phyloP scores from a whole-genome alignment of 2,888 invertebrate species.

The Drosophila neonasuta region DNA sequence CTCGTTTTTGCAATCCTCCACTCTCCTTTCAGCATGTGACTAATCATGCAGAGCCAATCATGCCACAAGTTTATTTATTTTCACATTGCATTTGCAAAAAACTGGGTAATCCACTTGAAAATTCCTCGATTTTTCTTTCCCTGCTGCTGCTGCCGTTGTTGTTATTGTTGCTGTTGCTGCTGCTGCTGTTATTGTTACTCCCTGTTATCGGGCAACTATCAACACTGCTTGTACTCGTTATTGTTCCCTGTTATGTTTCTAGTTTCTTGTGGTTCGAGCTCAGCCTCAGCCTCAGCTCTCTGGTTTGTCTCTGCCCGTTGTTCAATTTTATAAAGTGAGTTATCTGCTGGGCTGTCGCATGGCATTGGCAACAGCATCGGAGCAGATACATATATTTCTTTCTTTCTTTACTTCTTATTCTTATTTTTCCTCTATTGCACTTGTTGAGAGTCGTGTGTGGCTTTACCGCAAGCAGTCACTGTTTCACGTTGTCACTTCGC shows the following conservation, averaged over 20 bases:
- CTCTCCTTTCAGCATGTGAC: conserved; percentile 68
- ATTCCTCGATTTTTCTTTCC: conserved; percentile 70
- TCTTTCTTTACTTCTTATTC: background rate
- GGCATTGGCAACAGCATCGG: conserved; percentile 35
- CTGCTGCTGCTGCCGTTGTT: conserved; percentile 41
- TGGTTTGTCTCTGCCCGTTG: conserved; percentile 23
- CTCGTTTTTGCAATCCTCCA: conserved; percentile 14
- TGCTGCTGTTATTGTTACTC: conserved; percentile 38
- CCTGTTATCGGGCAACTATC: conserved; percentile 71
- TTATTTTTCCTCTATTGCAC: conserved; percentile 31
- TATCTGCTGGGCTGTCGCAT: conserved; percentile 70
- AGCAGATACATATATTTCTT: conserved; percentile 19
- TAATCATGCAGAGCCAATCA: conserved; percentile 76
- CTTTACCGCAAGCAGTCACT: conserved; percentile 58
- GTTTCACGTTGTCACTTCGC: conserved; percentile 55
- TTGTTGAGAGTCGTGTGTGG: conserved; percentile 42
- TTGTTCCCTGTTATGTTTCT: conserved; percentile 71
- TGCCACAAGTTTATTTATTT: conserved; percentile 77
- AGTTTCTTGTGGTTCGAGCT: conserved; percentile 41
- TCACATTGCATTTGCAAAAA: conserved; percentile 71
- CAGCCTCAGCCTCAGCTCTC: conserved; percentile 12
- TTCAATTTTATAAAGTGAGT: conserved; percentile 69
- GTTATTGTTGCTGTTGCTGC: conserved; percentile 45
- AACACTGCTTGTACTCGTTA: conserved; percentile 73
- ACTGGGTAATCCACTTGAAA: conserved; percentile 77